These are phyloP conservation scores for Metopolophium dirhodum DNA, from an alignment of 1,140 invertebrate species.

Conservation along the genomic window DNA sequence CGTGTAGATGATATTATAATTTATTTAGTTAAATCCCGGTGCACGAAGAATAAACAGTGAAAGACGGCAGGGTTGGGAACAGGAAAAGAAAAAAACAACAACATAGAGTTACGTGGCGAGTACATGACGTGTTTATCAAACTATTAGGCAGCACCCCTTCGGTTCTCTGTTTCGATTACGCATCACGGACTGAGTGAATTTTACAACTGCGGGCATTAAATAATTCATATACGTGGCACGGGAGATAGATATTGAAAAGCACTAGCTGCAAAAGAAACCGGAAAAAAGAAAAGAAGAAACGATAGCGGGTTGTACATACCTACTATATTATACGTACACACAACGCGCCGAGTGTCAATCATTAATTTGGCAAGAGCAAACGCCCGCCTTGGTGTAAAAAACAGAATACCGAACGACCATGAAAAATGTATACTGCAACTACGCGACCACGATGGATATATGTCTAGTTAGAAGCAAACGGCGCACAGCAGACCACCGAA, in stretches of 20 bases:
- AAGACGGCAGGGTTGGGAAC: not conserved
- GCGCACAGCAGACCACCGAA: not conserved
- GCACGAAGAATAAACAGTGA: not conserved
- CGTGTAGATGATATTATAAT: not conserved
- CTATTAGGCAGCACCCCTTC: slow-evolving; percentile 25
- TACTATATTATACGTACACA: not conserved
- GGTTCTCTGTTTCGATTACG: slow-evolving; percentile 30
- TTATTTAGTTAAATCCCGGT: slow-evolving; percentile 2
- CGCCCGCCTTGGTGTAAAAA: not conserved
- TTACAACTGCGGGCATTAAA: not conserved
- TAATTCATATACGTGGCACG: slow-evolving; percentile 1
- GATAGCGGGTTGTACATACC: not conserved
- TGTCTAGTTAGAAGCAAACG: slow-evolving; percentile 6
- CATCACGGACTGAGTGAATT: not conserved
- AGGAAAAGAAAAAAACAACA: not conserved
- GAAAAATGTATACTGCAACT: slow-evolving; percentile 46
- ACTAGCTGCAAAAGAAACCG: not conserved
- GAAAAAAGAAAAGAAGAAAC: not conserved
- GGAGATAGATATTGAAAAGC: not conserved
- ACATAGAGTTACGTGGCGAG: not conserved
- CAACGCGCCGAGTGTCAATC: slow-evolving; percentile 36
- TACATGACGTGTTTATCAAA: slow-evolving; percentile 40
- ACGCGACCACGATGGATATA: slow-evolving; percentile 35
- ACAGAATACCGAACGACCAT: slow-evolving; percentile 52
- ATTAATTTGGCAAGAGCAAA: slow-evolving; percentile 46